Conservation (phyloP, 2,113 vertebrate species). For the Herpetotheres cachinnans region DNA sequence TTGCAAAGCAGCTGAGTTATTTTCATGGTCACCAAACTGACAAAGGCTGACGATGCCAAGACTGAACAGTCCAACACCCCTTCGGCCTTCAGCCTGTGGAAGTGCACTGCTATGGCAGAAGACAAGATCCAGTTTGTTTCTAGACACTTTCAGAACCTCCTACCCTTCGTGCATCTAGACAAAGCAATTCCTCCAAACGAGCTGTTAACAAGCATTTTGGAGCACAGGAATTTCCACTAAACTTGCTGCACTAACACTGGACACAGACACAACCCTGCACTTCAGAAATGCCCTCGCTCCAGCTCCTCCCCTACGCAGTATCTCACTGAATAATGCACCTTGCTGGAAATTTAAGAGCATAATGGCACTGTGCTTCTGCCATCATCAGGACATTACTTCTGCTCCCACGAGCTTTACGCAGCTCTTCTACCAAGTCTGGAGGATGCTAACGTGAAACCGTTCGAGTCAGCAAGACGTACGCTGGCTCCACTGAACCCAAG, state of each 20-base stretch:
- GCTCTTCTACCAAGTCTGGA: not conserved
- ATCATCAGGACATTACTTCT: not conserved
- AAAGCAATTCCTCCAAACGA: not conserved
- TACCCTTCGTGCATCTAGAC: not conserved
- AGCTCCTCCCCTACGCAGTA: fast-evolving
- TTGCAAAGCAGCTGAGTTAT: not conserved
- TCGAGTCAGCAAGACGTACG: not conserved
- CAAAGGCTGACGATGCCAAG: not conserved
- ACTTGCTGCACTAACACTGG: not conserved
- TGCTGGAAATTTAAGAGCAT: fast-evolving
- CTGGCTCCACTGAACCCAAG: not conserved
- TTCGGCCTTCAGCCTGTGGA: not conserved
- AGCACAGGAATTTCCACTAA: not conserved
- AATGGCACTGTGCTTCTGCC: not conserved
- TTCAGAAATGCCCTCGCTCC: not conserved
- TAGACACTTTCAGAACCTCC: not conserved
- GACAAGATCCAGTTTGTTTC: not conserved
- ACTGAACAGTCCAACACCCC: not conserved
- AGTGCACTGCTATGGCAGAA: not conserved
- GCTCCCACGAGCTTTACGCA: not conserved
- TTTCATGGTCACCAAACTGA: not conserved
- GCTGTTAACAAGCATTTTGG: not conserved
- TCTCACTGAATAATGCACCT: not conserved
- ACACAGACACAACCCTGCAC: not conserved
- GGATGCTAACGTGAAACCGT: not conserved